Conservation (phyloP, 2,797 vertebrate species). For the Poeciliopsis infans region DNA sequence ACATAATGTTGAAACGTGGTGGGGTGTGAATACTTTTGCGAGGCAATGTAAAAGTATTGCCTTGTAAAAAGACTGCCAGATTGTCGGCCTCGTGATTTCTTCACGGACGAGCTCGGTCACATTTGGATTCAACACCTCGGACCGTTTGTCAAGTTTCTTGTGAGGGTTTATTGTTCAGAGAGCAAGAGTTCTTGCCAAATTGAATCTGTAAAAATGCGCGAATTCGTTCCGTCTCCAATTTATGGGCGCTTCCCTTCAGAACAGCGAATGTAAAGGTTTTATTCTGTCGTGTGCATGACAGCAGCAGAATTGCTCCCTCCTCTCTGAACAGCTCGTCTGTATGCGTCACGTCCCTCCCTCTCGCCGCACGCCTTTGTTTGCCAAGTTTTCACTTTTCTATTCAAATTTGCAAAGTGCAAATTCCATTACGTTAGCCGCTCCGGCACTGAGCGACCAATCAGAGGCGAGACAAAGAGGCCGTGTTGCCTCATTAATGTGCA, state of each 20-base stretch:
- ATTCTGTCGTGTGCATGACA: not conserved
- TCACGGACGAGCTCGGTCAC: not conserved
- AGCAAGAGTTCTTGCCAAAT: not conserved
- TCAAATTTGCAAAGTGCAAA: conserved; percentile 54
- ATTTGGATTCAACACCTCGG: not conserved
- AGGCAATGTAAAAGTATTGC: not conserved
- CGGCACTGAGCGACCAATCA: conserved; percentile 29
- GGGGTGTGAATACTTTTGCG: not conserved
- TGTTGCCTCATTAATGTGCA: conserved; percentile 54
- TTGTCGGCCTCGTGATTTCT: not conserved
- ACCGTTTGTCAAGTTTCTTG: not conserved
- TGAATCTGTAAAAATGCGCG: not conserved
- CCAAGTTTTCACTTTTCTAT: conserved; percentile 43
- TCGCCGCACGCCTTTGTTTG: conserved; percentile 21
- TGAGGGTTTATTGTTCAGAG: not conserved
- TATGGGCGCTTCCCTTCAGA: not conserved
- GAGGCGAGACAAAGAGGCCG: conserved; percentile 47
- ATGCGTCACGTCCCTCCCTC: conserved; percentile 12
- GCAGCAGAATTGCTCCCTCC: conserved; percentile 2
- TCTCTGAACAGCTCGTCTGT: conserved; percentile 13
- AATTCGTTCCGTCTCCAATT: not conserved
- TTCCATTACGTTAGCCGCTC: conserved; percentile 49
- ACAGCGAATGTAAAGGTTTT: not conserved
- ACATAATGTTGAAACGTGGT: not conserved
- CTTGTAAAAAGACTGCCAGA: not conserved